Evolutionary conservation across 2,113 vertebrate genomes (phyloP), one percentile per base, ranked within the genome.

Genomic region (Sylvicapra grimmia): DNA sequence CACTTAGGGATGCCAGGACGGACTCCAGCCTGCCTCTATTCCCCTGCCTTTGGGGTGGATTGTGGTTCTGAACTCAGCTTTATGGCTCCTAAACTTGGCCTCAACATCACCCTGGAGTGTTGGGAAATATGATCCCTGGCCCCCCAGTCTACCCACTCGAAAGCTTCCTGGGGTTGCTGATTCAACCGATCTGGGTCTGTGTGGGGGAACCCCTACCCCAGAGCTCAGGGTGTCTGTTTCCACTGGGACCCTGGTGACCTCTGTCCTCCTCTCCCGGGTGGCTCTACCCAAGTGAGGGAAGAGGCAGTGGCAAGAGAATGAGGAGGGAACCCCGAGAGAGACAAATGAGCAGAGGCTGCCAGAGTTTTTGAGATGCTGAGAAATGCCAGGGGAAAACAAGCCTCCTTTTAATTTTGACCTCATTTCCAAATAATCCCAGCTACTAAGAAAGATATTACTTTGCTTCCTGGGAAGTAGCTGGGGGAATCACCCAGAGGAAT

Each of bases 401-500:
- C 14, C 27, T 4, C 33, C 23, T 56, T 94, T 65, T 89, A 12
- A 53, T 85, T 86, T 65, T 84, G 93, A 80, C 47, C 89, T 97
- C 54, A 27, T 93, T 93, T 98, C 68, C 49, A 54, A 91, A 75
- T 33, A 51, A 93, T 49, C n/a, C 36, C 31, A 21, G 40, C 63
- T 75, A 33, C 72, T 21, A 11, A 77, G 61, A 10, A 94, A 47
- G 49, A 56, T 44, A 8, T n/a, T 75, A 27, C 59, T 87, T 82
- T 92, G 79, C 51, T 40, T 92, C 33, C 54, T 8, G 47, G 33
- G 31, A 63, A n/a, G 59, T 25, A n/a, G 10, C 5, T 82, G 11
- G n/a, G 15, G 53, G 31, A 59, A 27, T 27, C n/a, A n/a, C 72
- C 51, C 40, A 65, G 63, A 85, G 56, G n/a, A 79, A 10, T 23